Evolutionary conservation across 2,113 vertebrate species (phyloP), one percentile per base, ranked within the genome.

Genomic region (Pithys albifrons): DNA sequence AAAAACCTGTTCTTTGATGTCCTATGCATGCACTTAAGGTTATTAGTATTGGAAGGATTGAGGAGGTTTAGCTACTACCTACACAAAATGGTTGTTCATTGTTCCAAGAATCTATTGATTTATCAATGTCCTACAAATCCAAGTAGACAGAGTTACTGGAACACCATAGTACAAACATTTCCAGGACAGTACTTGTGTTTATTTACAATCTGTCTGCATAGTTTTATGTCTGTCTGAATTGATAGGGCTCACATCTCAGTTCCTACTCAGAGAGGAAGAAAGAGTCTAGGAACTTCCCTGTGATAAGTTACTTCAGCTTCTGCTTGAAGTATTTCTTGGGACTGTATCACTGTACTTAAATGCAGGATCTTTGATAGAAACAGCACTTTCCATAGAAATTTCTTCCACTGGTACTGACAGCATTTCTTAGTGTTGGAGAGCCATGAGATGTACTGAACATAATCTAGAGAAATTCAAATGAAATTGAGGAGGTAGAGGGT

Each of bases 341-440:
- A 57, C 39, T 24, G 12, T 35, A 46, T 16, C 49, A 19, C 7
- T 58, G 14, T 54, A 41, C 19, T 76, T 80, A 61, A 85, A n/a
- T 27, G 35, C 17, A 17, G 4, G 0, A 0, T 19, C 52, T 73
- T 73, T 39, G 1, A 59, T 3, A 46, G 43, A 66, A 82, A 94
- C 23, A 67, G 13, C 13, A 49, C 43, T n/a, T 76, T 65, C 54
- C 45, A 37, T n/a, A 41, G 55, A 12, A 62, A 65, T 22, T 58
- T 62, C 29, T 81, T 70, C 24, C 39, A 10, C 4, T 81, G 19
- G 39, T 37, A 57, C 3, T 51, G 31, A n/a, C 8, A 55, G 13
- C 4, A 48, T 33, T 81, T 59, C n/a, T 70, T 78, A 88, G 45
- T 19, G 24, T 13, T 0, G 0, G 14, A 59, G 7, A 48, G 13